Evolutionary conservation across 2,113 vertebrate species (phyloP).

Genomic region (Microtus ochrogaster): DNA sequence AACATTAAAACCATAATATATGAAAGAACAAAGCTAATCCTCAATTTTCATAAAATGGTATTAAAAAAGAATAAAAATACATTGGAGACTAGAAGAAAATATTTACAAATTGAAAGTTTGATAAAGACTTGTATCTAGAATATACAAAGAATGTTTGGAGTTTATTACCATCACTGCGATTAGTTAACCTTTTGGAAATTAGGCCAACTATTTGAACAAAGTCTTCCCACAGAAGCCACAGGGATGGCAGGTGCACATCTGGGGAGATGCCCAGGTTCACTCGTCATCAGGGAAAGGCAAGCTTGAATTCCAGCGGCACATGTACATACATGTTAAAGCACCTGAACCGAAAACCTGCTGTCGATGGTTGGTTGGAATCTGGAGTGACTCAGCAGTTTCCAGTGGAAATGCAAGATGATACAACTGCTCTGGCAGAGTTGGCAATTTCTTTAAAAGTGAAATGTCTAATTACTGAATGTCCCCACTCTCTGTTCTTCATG

Average conservation of each 20-base stretch:
- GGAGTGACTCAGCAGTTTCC: background rate
- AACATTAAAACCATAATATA: background rate
- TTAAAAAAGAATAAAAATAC: slow-evolving; percentile 9
- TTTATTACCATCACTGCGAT: background rate
- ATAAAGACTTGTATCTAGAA: background rate
- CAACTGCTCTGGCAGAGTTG: background rate
- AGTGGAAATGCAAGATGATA: background rate
- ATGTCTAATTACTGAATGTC: background rate
- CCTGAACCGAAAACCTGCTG: background rate
- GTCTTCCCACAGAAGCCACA: background rate
- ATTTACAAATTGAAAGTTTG: slow-evolving; percentile 25
- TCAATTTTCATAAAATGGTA: background rate
- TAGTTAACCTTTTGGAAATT: background rate
- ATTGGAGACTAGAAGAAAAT: background rate
- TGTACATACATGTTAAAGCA: background rate
- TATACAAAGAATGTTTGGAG: background rate
- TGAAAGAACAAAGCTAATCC: background rate
- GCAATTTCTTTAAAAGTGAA: background rate
- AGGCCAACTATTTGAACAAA: background rate
- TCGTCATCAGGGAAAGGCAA: background rate
- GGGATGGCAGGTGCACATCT: background rate
- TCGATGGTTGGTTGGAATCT: background rate
- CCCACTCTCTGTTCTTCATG: background rate
- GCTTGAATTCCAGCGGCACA: background rate
- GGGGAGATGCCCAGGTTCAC: background rate